A percentile compares a stretch with the other conserved stretches of the same genome.
Evolutionary conservation across 2,888 invertebrate genomes (phyloP).

Genomic region (Hedychridium roseum): DNA sequence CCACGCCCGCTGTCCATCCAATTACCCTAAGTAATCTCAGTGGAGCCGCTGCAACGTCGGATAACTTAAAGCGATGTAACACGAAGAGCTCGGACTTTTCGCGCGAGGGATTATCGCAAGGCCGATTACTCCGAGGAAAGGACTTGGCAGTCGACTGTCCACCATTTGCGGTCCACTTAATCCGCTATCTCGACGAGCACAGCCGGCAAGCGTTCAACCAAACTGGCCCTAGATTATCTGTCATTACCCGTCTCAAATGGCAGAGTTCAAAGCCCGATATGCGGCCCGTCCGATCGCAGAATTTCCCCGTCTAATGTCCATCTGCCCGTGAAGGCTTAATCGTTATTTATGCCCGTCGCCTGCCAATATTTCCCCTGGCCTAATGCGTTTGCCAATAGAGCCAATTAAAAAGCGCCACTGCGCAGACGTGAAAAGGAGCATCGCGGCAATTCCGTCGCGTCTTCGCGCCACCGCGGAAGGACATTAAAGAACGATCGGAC

Average conservation of each 20-base stretch:
- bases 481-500: conserved; percentile 14
- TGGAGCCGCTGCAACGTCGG: conserved; percentile 22
- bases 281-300: no score
- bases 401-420: no score
- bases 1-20: conserved; percentile 20
- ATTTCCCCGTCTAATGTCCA: no score
- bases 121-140: no score
- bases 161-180: conserved; percentile 23
- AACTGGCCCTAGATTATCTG: conserved; percentile 32
- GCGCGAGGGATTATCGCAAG: conserved; percentile 1
- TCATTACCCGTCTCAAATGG: conserved; percentile 23
- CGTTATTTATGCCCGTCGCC: no score
- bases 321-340: no score
- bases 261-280: no score
- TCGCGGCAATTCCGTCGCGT: not conserved
- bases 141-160: no score
- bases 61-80: conserved; percentile 45
- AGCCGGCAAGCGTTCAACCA: conserved; percentile 18
- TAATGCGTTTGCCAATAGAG: no score
- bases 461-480: conserved; percentile 3
- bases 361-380: no score
- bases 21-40: conserved; percentile 46
- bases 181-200: conserved; percentile 22
- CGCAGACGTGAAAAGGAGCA: not conserved
- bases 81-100: conserved; percentile 10